Base-by-base conservation (phyloP, 2,113 vertebrate species). In the Syrmaticus mikado region DNA sequence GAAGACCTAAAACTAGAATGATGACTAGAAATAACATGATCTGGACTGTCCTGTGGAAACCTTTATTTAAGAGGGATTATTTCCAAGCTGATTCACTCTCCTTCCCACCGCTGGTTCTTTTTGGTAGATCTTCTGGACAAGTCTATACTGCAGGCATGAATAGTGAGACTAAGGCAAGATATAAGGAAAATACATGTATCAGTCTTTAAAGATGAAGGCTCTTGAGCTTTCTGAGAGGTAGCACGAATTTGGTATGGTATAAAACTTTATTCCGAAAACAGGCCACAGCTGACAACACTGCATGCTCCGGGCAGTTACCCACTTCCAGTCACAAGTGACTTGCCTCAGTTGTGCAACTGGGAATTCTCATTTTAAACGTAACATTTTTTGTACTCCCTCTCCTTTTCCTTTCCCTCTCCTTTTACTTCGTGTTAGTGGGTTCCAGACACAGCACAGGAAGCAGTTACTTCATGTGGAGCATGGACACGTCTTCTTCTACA, bases 361-460 rank as follows among this genome's bases (percentile, higher is more conserved):
- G 53, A 88, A 91, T 93, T 96, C 89, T 92, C 91, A 85, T 94
- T 97, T 95, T 84, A 93, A 96, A 83, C 2, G 14, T 87, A 81
- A 65, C n/a, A 85, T 75, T 90, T 94, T 82, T 85, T 64, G 43
- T 92, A 94, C 75, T 96, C 94, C 87, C 82, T 95, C 86, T 94
- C 61, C 70, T 89, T 74, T 92, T 72, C 65, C 67, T 93, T 92
- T 92, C 85, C 45, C 82, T 95, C 88, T 95, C 64, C 68, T 89
- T 76, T 92, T 66, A 66, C 68, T 92, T 92, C 81, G 45, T 86
- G 93, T 90, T 86, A 87, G 75, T 88, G 90, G 32, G 70, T 93
- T 87, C 67, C 83, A 95, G 94, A 87, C 82, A 38, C 64, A 60
- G 65, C 71, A 92, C 19, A 87, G 75, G 76, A 95, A 93, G 85